Evolutionary conservation across 2,888 invertebrate genomes (phyloP).

Genomic region (Pseudanteris insignis): DNA sequence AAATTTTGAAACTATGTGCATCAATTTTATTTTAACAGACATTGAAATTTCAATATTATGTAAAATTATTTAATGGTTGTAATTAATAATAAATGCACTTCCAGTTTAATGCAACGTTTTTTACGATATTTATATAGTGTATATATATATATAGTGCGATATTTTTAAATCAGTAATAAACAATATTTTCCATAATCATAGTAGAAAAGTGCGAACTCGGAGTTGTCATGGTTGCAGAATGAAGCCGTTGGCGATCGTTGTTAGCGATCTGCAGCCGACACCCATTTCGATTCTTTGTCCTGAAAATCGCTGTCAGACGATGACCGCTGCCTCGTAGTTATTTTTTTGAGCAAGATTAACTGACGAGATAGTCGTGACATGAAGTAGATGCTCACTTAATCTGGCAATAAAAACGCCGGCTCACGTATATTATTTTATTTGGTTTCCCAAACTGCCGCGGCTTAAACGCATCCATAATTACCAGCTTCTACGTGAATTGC

Average conservation of each 20-base stretch:
- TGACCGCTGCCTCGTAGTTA: conserved; percentile 40
- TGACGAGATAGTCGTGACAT: conserved; percentile 56
- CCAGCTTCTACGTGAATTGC: conserved; percentile 62
- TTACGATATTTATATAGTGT: too few relatives aligned
- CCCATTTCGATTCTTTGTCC: conserved; percentile 42
- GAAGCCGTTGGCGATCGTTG: conserved; percentile 4
- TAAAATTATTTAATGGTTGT: too few relatives aligned
- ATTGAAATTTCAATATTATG: too few relatives aligned
- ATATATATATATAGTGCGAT: too few relatives aligned
- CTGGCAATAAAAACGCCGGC: conserved; percentile 62
- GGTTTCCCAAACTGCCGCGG: conserved; percentile 64
- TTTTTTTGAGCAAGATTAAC: conserved; percentile 53
- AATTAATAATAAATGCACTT: too few relatives aligned
- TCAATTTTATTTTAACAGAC: too few relatives aligned
- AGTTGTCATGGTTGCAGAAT: neutral
- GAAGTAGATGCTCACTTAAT: conserved; percentile 58
- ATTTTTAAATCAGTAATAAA: too few relatives aligned
- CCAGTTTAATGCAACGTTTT: too few relatives aligned
- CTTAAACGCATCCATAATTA: conserved; percentile 67
- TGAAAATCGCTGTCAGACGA: conserved; percentile 43
- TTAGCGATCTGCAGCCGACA: conserved; percentile 20
- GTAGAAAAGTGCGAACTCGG: conserved; percentile 1
- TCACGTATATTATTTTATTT: conserved; percentile 66
- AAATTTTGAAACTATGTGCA: too few relatives aligned
- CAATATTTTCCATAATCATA: too few relatives aligned